These are phyloP conservation scores for Dolichopus griseipennis DNA, from an alignment of 2,888 invertebrate genomes.

Conservation along the genomic window DNA sequence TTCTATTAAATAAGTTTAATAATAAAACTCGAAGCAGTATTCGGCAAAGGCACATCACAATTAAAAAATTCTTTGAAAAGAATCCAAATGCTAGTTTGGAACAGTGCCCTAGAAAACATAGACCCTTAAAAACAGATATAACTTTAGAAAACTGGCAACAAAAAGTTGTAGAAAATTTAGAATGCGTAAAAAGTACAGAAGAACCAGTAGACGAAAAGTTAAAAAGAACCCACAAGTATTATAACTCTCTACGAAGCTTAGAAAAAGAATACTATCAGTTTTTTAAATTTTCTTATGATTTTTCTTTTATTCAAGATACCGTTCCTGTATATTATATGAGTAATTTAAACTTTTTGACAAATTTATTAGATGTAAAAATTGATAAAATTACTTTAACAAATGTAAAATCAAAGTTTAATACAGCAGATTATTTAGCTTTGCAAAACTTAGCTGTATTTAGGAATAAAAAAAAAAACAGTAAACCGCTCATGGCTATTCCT, in stretches of 20 bases:
- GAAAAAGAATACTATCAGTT: conserved; percentile 28
- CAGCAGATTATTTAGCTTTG: not conserved
- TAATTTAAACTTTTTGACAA: conserved; percentile 10
- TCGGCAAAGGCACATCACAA: conserved; percentile 51
- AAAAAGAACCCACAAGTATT: conserved; percentile 12
- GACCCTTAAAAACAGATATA: conserved; percentile 22
- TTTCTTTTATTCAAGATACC: conserved; percentile 13
- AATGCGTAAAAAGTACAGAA: conserved; percentile 20
- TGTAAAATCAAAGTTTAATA: not conserved
- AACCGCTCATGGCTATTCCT: conserved; percentile 2
- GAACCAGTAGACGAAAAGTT: not conserved
- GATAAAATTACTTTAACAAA: not conserved
- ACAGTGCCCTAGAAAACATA: conserved; percentile 33
- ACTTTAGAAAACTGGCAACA: conserved; percentile 35
- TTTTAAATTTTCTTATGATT: conserved; percentile 37
- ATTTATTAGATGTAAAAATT: conserved; percentile 10
- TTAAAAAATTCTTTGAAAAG: conserved; percentile 47
- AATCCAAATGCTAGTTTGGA: conserved; percentile 41
- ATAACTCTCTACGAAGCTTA: conserved; percentile 21
- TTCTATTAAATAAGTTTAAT: conserved; percentile 47
- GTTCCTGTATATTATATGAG: not conserved
- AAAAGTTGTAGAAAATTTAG: conserved; percentile 29
- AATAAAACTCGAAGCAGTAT: conserved; percentile 51
- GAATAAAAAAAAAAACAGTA: too few species aligned
- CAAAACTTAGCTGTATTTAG: not conserved